Base-by-base conservation (phyloP, 2,888 invertebrate species). In the Syrista parreyssii region DNA sequence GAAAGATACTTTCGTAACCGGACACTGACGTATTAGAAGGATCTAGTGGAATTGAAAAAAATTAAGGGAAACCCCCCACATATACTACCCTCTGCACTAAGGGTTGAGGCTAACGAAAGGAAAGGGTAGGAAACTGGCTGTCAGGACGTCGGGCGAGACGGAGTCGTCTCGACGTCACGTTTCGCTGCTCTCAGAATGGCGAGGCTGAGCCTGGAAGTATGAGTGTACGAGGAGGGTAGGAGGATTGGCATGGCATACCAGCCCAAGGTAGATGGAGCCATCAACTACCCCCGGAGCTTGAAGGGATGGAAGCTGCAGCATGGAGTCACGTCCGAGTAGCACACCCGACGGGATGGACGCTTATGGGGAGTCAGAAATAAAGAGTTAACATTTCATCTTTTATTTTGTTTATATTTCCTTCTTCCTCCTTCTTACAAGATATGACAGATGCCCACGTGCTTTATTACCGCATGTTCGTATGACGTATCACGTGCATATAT, bases 341-440 rank as follows among this genome's bases (percentile, higher is more conserved):
- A 78, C 77, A 69, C 78, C 78, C 78, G 73, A 75, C 69, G 78
- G 78, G 78, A 75, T 75, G 75, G 78, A 78, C 78, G 72, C 75
- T 78, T 78, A 78, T 78, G 78, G 78, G 78, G 78, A 78, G 78
- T 75, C 75, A 78, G 78, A 78, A 78, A 78, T 78, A 78, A 78
- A 78, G 78, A 78, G 78, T 78, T 78, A 78, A 78, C 71, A 75
- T 78, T 78, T 75, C 74, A 71, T 72, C 69, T 32, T n/a, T 69
- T 68, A 15, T 68, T 69, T 36, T 30, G 12, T 74, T 68, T 36
- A 68, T 74, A 74, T 77, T 12, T 75, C 0, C 12, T 36, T 15
- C 30, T 15, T 40, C 15, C 4, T 15, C 15, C 15, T 15, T 15
- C 40, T 40, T 40, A 15, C 40, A 15, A 40, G 40, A 40, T 40